Evolutionary conservation across 2,797 vertebrate genomes (phyloP).

Genomic region (Characodon lateralis): DNA sequence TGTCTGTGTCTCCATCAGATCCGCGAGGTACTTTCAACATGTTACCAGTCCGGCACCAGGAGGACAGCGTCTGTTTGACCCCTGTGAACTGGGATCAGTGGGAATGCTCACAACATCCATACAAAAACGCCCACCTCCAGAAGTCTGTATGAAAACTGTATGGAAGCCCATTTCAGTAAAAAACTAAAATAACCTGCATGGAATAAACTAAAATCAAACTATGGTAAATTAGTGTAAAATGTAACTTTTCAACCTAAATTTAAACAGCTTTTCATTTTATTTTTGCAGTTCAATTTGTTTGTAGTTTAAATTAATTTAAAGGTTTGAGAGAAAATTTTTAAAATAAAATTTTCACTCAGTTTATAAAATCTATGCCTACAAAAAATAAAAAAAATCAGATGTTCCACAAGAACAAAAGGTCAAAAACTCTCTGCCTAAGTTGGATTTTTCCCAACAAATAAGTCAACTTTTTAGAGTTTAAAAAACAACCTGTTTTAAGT

Average conservation of each 20-base stretch:
- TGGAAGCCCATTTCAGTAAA: slow-evolving; percentile 19
- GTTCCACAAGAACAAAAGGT: slow-evolving; percentile 11
- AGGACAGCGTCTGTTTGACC: not conserved
- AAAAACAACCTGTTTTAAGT: not conserved
- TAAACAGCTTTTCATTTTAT: not conserved
- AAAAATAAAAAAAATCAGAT: not conserved
- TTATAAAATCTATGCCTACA: slow-evolving; percentile 5
- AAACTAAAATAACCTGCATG: not conserved
- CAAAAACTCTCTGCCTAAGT: slow-evolving; percentile 2
- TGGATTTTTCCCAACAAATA: not conserved
- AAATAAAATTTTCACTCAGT: slow-evolving; percentile 8
- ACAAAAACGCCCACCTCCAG: not conserved
- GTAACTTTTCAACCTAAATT: not conserved
- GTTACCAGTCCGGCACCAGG: not conserved
- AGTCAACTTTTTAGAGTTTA: not conserved
- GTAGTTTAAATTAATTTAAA: not conserved
- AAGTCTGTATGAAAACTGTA: not conserved
- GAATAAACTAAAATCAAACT: not conserved
- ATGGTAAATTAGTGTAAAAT: not conserved
- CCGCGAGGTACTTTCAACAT: not conserved
- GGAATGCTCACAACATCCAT: not conserved
- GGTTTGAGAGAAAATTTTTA: slow-evolving; percentile 7
- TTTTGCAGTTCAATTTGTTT: not conserved
- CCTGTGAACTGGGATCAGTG: not conserved
- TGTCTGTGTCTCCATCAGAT: slow-evolving; percentile 19